Conservation (phyloP, 2,113 vertebrate species). For the Corvus hawaiiensis region DNA sequence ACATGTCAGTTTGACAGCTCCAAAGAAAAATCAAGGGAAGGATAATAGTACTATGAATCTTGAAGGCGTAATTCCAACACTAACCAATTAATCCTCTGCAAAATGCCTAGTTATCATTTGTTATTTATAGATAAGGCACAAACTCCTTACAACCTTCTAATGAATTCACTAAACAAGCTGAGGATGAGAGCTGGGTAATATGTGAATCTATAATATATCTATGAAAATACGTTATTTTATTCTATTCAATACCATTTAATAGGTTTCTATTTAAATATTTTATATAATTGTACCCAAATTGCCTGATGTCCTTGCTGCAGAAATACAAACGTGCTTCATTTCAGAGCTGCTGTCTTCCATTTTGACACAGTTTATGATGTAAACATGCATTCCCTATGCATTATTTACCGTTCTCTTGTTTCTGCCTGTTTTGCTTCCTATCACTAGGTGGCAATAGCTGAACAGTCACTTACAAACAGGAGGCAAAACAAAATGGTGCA, state of each 20-base stretch:
- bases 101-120: not conserved
- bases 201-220: not conserved
- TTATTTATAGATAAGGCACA: not conserved
- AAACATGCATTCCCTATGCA: not conserved
- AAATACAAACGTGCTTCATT: not conserved
- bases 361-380: not conserved
- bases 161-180: not conserved
- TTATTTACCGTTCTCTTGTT: not conserved
- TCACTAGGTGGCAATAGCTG: slow-evolving; percentile 61
- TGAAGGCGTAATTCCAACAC: not conserved
- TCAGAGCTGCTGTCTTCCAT: not conserved
- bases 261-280: not conserved
- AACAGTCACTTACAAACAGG: not conserved
- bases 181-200: not conserved
- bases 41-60: not conserved
- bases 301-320: not conserved
- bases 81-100: not conserved
- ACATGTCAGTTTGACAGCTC: not conserved
- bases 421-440: slow-evolving; percentile 2
- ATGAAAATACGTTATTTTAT: not conserved
- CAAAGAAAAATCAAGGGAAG: not conserved
- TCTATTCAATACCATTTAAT: not conserved
- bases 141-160: not conserved
- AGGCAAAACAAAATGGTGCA: slow-evolving; percentile 26
- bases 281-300: not conserved